A percentile compares a stretch with the other conserved stretches of the same genome.
Evolutionary conservation across 2,113 vertebrate species (phyloP).

Genomic region (Taurulus bubalis): DNA sequence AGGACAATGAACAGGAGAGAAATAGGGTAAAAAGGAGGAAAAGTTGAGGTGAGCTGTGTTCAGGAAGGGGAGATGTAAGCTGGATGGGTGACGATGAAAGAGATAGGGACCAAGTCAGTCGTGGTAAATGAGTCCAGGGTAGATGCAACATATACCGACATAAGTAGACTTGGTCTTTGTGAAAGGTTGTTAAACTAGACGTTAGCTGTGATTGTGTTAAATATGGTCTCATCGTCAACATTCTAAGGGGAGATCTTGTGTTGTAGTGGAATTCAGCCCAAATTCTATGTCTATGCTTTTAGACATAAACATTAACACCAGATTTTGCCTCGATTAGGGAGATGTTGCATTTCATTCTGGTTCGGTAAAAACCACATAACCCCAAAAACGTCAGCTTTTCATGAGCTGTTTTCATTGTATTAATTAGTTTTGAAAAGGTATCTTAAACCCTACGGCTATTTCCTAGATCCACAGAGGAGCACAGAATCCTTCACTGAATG

Average conservation of each 20-base stretch:
- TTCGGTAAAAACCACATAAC: slow-evolving; percentile 8
- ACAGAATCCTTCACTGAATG: slow-evolving; percentile 1
- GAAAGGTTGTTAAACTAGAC: not conserved
- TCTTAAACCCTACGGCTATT: slow-evolving; percentile 38
- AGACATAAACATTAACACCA: not conserved
- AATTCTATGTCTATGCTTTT: not conserved
- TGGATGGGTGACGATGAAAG: slow-evolving; percentile 45
- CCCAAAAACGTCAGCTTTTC: slow-evolving; percentile 38
- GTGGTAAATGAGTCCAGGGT: slow-evolving; percentile 29
- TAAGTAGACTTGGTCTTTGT: slow-evolving; percentile 3
- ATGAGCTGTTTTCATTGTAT: slow-evolving; percentile 18
- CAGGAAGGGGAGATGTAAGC: slow-evolving; percentile 16
- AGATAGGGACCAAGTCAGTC: slow-evolving; percentile 11
- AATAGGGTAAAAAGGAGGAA: slow-evolving; percentile 28
- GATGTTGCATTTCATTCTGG: slow-evolving; percentile 9
- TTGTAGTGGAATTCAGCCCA: not conserved
- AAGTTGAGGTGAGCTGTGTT: slow-evolving; percentile 39
- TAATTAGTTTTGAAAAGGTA: slow-evolving; percentile 57
- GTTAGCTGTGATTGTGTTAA: not conserved
- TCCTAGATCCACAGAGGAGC: slow-evolving; percentile 17
- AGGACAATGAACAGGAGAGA: slow-evolving; percentile 41
- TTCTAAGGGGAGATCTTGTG: not conserved
- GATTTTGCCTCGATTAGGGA: not conserved
- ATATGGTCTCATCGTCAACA: not conserved
- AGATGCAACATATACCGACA: slow-evolving; percentile 26